Percentiles rank a stretch among this genome's conserved stretches.
Conservation (phyloP, 2,797 vertebrate genomes). For the Lepidocolaptes lacrymiger region DNA sequence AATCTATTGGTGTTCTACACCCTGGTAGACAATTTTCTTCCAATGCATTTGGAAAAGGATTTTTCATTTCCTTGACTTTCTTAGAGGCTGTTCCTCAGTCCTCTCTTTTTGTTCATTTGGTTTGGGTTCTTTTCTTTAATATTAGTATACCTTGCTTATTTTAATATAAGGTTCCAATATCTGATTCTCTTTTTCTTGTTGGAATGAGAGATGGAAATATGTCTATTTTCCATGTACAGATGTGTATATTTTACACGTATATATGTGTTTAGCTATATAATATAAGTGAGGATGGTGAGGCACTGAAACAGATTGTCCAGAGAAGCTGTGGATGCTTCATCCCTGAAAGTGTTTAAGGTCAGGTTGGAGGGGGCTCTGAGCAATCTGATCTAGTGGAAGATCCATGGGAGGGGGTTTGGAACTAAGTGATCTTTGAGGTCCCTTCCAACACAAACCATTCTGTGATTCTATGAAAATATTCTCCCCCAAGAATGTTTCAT, state of each 20-base stretch:
- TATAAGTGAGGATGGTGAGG: neutral
- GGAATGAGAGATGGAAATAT: rapidly evolving
- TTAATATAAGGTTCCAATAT: neutral
- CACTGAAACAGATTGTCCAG: neutral
- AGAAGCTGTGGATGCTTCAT: neutral
- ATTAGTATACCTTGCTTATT: neutral
- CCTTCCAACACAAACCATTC: neutral
- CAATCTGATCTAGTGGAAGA: neutral
- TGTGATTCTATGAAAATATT: neutral
- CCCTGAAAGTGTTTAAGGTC: neutral
- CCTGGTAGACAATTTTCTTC: neutral
- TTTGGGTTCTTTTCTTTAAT: too few species aligned
- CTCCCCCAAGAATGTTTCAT: neutral
- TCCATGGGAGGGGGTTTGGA: neutral
- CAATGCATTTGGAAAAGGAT: neutral
- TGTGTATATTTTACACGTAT: rapidly evolving
- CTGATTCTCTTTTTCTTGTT: neutral
- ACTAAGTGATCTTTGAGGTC: neutral
- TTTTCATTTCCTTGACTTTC: neutral
- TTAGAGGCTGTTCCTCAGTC: neutral
- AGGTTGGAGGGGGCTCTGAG: neutral
- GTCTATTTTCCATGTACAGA: neutral
- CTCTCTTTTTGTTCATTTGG: neutral
- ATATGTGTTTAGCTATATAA: neutral
- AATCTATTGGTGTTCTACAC: neutral